Evolutionary conservation across 2,888 invertebrate genomes (phyloP).

Genomic region (Rosalia funebris): DNA sequence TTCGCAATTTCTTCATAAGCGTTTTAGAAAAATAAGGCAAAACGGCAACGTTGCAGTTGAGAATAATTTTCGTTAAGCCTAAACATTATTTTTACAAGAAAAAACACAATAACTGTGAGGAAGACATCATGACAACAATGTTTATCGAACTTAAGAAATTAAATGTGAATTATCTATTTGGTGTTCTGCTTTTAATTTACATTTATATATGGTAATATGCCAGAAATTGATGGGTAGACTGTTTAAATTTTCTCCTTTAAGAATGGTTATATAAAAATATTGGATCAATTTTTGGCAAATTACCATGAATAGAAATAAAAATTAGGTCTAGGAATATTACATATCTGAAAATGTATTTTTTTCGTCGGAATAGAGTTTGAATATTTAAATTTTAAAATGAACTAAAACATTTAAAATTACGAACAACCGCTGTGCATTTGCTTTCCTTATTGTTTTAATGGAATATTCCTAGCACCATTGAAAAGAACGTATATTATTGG

Average conservation of each 20-base stretch:
- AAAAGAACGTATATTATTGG: slow-evolving; percentile 33
- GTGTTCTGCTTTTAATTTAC: slow-evolving; percentile 50
- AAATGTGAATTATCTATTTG: slow-evolving; percentile 47
- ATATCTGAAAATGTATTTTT: not conserved
- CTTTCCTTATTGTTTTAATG: too few relatives aligned
- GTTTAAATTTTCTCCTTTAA: not conserved
- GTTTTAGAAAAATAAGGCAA: slow-evolving; percentile 27
- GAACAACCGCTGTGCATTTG: too few relatives aligned
- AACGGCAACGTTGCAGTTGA: slow-evolving; percentile 53
- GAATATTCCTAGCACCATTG: slow-evolving; percentile 34
- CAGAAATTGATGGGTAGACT: not conserved
- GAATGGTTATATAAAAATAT: slow-evolving; percentile 20
- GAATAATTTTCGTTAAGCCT: slow-evolving; percentile 52
- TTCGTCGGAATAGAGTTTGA: not conserved
- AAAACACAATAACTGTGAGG: slow-evolving; percentile 59
- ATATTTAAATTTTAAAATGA: too few relatives aligned
- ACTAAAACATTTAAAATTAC: too few relatives aligned
- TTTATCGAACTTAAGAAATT: not conserved
- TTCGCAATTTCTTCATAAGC: slow-evolving; percentile 24
- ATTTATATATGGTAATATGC: slow-evolving; percentile 14
- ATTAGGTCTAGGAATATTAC: slow-evolving; percentile 17
- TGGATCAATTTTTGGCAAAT: slow-evolving; percentile 13
- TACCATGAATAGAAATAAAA: slow-evolving; percentile 3
- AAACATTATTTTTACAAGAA: slow-evolving; percentile 49
- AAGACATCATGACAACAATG: slow-evolving; percentile 49